Conservation (phyloP, 2,113 vertebrate species). For the Grantiella picta region DNA sequence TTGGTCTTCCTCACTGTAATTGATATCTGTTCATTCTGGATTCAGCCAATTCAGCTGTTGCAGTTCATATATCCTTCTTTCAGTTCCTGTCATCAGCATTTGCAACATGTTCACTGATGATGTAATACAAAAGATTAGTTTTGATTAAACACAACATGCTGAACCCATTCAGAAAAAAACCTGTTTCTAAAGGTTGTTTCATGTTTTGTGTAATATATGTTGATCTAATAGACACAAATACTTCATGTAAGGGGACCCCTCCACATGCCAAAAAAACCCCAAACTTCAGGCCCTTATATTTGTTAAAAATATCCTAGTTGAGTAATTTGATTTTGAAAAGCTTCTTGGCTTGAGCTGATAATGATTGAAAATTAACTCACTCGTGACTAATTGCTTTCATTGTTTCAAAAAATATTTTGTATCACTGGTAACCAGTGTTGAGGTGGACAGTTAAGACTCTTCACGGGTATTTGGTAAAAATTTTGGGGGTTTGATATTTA, state of each 20-base stretch:
- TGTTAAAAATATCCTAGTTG: not conserved
- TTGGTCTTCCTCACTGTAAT: not conserved
- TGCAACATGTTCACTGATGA: not conserved
- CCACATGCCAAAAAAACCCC: not conserved
- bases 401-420: rapidly evolving
- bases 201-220: not conserved
- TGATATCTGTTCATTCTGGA: not conserved
- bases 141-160: not conserved
- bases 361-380: not conserved
- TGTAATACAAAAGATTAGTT: not conserved
- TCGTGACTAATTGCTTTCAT: not conserved
- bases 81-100: not conserved
- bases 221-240: not conserved
- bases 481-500: not conserved
- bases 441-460: not conserved
- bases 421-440: not conserved
- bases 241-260: not conserved
- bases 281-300: not conserved
- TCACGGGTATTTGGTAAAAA: not conserved
- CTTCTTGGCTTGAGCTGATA: not conserved
- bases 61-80: not conserved
- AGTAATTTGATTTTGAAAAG: not conserved
- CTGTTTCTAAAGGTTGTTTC: not conserved
- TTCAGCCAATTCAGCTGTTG: not conserved
- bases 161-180: not conserved